A percentile compares a stretch with the other conserved stretches of the same genome.
These are phyloP conservation scores for Cybosia mesomella DNA, from an alignment of 2,888 invertebrate species.

Conservation along the genomic window DNA sequence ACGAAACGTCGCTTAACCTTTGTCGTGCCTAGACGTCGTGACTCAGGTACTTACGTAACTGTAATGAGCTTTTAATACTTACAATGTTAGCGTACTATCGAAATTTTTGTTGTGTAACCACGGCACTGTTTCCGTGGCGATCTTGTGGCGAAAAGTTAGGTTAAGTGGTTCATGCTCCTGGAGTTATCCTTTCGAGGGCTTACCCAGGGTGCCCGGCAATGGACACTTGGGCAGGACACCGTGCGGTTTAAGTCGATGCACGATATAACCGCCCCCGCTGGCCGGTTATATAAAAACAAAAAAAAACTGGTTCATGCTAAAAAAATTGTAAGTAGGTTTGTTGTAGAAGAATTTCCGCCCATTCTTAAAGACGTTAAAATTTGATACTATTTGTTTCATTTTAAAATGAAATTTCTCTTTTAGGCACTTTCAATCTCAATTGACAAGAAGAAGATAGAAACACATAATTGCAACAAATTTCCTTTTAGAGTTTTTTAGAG, in stretches of 20 bases:
- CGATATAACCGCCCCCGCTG: no score
- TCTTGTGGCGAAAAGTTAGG: conserved; percentile 9
- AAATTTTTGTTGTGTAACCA: conserved; percentile 33
- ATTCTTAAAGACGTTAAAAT: no score
- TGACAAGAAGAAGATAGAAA: background rate
- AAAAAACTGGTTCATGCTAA: no score
- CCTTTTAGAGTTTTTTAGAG: no score
- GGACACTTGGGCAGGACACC: no score
- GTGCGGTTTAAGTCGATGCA: no score
- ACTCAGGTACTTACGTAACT: conserved; percentile 43
- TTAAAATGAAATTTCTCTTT: background rate
- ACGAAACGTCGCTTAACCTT: conserved; percentile 53
- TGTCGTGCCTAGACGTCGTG: conserved; percentile 47
- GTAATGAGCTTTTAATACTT: conserved; percentile 50
- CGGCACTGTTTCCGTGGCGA: conserved; percentile 22
- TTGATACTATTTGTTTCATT: background rate
- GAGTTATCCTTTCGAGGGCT: no score
- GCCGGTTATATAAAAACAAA: no score
- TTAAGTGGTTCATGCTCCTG: no score
- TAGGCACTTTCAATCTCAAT: background rate
- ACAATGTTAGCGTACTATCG: conserved; percentile 42
- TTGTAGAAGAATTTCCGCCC: no score
- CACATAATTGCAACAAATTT: background rate
- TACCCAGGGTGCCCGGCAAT: no score
- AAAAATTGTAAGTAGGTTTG: no score